Conservation (phyloP, 1,140 invertebrate species). For the Eciton burchellii region DNA sequence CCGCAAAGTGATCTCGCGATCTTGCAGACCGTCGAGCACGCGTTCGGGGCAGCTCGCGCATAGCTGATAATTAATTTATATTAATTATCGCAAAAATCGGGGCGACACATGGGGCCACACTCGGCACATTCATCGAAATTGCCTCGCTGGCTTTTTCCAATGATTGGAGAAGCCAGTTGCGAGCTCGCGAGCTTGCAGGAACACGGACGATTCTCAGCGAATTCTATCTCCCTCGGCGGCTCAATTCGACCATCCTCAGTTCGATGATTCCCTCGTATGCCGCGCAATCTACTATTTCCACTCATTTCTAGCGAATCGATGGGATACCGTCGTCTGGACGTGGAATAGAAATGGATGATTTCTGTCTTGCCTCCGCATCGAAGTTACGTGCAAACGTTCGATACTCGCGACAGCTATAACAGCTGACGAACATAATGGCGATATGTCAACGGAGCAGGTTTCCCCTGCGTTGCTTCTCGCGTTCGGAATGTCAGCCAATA, state of each 20-base stretch:
- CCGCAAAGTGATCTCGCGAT: too few species aligned
- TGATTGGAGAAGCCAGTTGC: too few species aligned
- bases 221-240: conserved; percentile 1
- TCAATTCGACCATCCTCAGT: too few species aligned
- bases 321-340: not conserved
- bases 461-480: conserved; percentile 33
- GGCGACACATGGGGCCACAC: too few species aligned
- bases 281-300: conserved; percentile 8
- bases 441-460: conserved; percentile 57
- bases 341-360: conserved; percentile 28
- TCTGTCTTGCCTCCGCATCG: conserved; percentile 40
- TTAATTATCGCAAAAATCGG: too few species aligned
- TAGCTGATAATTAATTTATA: too few species aligned
- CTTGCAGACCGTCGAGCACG: too few species aligned
- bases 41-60: too few species aligned
- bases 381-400: conserved; percentile 35
- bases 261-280: not conserved
- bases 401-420: conserved; percentile 36
- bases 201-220: not conserved
- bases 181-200: too few species aligned
- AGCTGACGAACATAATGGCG: conserved; percentile 49
- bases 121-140: too few species aligned
- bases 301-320: conserved; percentile 6
- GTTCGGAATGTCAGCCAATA: conserved; percentile 47
- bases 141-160: too few species aligned